A percentile compares a stretch with the other conserved stretches of the same genome.
These are phyloP conservation scores for Acanthurus leucopareius DNA, from an alignment of 2,797 vertebrate species.

Conservation along the genomic window DNA sequence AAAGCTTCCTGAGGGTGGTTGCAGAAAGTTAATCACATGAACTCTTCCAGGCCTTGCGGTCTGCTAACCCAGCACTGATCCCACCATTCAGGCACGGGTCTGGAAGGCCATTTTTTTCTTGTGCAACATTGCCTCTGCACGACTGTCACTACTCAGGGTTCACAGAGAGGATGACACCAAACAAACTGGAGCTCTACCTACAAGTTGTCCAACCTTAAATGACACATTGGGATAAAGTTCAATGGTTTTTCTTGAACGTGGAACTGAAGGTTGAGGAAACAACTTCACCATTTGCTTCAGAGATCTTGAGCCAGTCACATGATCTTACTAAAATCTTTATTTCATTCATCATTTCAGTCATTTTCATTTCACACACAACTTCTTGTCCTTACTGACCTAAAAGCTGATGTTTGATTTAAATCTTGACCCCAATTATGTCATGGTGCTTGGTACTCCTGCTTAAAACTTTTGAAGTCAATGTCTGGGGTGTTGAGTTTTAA, in stretches of 20 bases:
- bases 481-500: neutral
- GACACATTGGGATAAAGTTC: neutral
- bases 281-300: neutral
- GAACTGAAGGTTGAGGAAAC: neutral
- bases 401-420: neutral
- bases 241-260: neutral
- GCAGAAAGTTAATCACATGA: constrained; percentile 60
- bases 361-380: constrained; percentile 2
- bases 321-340: neutral
- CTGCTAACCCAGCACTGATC: constrained; percentile 71
- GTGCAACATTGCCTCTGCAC: constrained; percentile 14
- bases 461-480: neutral
- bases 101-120: constrained; percentile 11
- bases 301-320: neutral
- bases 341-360: too few species aligned
- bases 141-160: constrained; percentile 37
- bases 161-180: constrained; percentile 12
- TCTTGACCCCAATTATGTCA: neutral
- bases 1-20: constrained; percentile 67
- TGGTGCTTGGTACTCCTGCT: neutral
- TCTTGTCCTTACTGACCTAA: neutral
- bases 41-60: constrained; percentile 67
- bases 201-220: neutral
- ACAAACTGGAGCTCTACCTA: neutral
- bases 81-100: constrained; percentile 50